Conservation (phyloP, 2,113 vertebrate species). For the Hippolais icterina region DNA sequence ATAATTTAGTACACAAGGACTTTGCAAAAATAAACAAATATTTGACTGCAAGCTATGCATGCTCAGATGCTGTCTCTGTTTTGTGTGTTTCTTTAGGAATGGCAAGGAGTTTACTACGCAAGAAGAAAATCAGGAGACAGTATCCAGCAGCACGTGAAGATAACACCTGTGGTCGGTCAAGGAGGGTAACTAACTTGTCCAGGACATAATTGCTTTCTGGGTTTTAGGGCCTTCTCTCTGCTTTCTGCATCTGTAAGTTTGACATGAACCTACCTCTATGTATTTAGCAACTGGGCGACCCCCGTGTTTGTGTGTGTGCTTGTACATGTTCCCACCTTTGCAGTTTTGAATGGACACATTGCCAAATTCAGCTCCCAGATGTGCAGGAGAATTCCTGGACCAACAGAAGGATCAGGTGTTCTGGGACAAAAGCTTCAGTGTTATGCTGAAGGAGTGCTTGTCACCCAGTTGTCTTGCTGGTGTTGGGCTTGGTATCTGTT, state of each 20-base stretch:
- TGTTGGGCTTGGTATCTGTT: background rate
- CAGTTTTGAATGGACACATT: fast-evolving
- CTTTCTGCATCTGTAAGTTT: background rate
- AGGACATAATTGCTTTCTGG: background rate
- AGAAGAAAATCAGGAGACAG: constrained; percentile 91
- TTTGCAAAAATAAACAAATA: background rate
- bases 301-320: background rate
- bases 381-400: background rate
- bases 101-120: constrained; percentile 93
- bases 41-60: background rate
- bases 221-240: background rate
- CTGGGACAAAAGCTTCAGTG: background rate
- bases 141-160: constrained; percentile 92
- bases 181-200: constrained; percentile 85
- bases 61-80: background rate
- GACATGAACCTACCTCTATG: background rate
- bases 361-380: background rate
- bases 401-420: background rate
- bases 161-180: constrained; percentile 90
- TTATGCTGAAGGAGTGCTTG: background rate
- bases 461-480: background rate
- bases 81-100: constrained; percentile 79
- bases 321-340: fast-evolving
- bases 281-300: background rate
- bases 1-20: background rate